Conservation (phyloP, 2,113 vertebrate genomes). For the Myrmecobius fasciatus region DNA sequence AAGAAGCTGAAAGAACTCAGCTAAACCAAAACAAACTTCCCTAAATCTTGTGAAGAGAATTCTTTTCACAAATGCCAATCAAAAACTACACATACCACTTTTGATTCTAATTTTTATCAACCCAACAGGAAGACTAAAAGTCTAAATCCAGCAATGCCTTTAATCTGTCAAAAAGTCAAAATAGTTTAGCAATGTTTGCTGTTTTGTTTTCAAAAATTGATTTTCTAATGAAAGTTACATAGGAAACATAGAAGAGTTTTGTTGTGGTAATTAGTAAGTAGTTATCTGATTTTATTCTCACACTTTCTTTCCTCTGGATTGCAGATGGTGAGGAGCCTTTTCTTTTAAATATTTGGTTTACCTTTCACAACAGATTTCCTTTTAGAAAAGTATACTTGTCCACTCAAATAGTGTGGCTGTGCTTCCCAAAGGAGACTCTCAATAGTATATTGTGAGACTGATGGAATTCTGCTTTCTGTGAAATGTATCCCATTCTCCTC, state of each 20-base stretch:
- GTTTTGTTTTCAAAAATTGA: neutral
- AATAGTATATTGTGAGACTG: neutral
- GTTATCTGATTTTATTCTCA: neutral
- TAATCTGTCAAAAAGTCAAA: neutral
- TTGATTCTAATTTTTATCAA: neutral
- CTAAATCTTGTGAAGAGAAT: neutral
- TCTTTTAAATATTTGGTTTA: neutral
- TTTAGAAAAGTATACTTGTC: neutral
- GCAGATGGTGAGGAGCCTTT: neutral
- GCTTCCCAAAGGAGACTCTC: neutral
- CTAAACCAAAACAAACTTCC: neutral
- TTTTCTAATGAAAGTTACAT: neutral
- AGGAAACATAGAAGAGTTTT: neutral
- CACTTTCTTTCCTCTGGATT: neutral
- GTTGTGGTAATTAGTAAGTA: neutral
- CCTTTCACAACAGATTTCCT: neutral
- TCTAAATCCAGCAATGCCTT: neutral
- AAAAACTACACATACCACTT: neutral
- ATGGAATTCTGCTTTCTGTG: neutral
- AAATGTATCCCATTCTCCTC: neutral
- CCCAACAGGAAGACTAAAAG: neutral
- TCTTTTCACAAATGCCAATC: neutral
- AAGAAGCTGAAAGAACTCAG: neutral
- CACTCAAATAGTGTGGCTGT: neutral
- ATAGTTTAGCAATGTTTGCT: neutral